Evolutionary conservation across 2,113 vertebrate genomes (phyloP).

Genomic region (Sapajus apella): DNA sequence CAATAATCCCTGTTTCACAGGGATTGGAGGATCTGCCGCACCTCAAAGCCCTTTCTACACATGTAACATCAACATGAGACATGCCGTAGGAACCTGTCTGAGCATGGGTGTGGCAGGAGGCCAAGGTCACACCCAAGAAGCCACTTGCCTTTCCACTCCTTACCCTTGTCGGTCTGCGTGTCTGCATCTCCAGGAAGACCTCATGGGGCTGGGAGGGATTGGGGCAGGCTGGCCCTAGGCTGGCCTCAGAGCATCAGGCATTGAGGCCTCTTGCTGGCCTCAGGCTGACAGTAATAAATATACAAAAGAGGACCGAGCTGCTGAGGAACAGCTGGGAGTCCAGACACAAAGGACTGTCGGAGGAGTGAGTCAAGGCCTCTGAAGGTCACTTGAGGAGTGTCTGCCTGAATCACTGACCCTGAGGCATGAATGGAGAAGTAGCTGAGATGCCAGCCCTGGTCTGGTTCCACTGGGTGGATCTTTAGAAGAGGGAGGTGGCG

Average conservation of each 20-base stretch:
- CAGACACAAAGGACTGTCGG: not conserved
- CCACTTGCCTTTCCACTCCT: not conserved
- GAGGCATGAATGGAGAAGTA: not conserved
- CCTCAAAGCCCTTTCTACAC: not conserved
- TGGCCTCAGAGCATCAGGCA: accelerated
- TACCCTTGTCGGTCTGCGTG: not conserved
- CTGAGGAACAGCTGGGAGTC: not conserved
- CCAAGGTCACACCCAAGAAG: not conserved
- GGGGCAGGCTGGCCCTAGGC: not conserved
- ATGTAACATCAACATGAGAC: accelerated
- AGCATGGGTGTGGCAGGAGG: not conserved
- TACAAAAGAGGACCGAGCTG: not conserved
- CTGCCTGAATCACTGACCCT: not conserved
- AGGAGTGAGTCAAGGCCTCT: not conserved
- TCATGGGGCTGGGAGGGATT: accelerated
- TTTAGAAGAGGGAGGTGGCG: not conserved
- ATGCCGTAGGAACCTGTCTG: not conserved
- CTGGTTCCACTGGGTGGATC: no score
- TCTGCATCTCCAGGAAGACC: not conserved
- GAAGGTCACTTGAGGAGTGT: not conserved
- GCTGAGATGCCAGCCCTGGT: not conserved
- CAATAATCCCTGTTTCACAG: not conserved
- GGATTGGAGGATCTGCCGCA: not conserved
- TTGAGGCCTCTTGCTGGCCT: not conserved
- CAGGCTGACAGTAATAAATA: not conserved